phyloP scores from a whole-genome alignment of 2,797 vertebrate genomes.

The Cuniculus paca region DNA sequence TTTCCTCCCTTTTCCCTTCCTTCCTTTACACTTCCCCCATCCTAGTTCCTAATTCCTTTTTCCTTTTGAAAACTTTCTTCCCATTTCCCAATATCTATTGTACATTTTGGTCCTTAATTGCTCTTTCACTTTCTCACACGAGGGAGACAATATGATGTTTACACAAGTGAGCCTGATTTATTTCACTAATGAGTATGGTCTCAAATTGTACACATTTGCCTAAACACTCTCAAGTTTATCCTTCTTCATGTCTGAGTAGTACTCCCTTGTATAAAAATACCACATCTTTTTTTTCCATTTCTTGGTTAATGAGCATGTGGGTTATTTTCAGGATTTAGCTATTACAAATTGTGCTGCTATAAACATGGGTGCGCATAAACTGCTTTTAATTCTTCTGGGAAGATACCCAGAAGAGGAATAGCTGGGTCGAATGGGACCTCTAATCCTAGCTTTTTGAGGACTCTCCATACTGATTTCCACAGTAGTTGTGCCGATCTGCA shows the following conservation, averaged over 20 bases:
- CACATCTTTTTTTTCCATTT: neutral
- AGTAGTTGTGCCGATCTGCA: neutral
- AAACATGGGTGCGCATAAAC: neutral
- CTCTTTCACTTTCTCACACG: too few relatives aligned
- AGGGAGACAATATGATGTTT: neutral
- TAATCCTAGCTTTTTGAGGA: neutral
- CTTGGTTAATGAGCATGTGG: neutral
- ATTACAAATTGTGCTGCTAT: neutral
- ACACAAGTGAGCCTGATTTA: neutral
- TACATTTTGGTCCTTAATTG: too few relatives aligned
- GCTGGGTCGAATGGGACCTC: neutral
- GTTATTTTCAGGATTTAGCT: neutral
- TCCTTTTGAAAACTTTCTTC: neutral
- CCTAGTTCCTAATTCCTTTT: neutral
- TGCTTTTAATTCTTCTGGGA: neutral
- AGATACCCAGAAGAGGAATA: neutral
- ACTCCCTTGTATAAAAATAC: neutral
- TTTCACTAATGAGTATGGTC: neutral
- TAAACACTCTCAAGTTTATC: neutral
- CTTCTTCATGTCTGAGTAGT: neutral
- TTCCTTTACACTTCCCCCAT: neutral
- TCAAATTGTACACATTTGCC: neutral
- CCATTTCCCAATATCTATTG: too few relatives aligned
- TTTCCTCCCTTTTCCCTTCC: neutral
- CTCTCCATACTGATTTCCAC: neutral